Conservation (phyloP, 2,888 invertebrate genomes). For the Gasteruption jaculator region DNA sequence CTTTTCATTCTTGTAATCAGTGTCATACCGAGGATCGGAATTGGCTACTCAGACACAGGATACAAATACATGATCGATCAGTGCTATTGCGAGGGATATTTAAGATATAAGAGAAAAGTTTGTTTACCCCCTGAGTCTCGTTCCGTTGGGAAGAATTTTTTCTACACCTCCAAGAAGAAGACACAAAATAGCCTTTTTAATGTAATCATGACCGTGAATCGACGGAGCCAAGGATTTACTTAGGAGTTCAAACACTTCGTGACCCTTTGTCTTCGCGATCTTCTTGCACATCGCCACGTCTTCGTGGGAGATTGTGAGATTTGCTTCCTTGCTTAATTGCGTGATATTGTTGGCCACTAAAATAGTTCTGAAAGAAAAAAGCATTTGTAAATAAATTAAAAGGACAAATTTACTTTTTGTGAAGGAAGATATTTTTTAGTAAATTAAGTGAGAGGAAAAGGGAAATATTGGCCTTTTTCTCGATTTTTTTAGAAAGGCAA, state of each 20-base stretch:
- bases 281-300: slow-evolving; percentile 88
- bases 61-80: too few species aligned
- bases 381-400: not conserved
- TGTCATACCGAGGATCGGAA: too few species aligned
- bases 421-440: not conserved
- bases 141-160: slow-evolving; percentile 87
- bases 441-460: too few species aligned
- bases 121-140: slow-evolving; percentile 76
- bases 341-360: slow-evolving; percentile 91
- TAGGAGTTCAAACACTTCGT: slow-evolving; percentile 84
- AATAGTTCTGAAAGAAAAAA: slow-evolving; percentile 65
- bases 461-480: too few species aligned
- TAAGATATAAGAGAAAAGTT: slow-evolving; percentile 1
- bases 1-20: too few species aligned
- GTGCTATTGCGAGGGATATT: not conserved
- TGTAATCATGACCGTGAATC: slow-evolving; percentile 94
- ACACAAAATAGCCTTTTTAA: slow-evolving; percentile 94
- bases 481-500: too few species aligned
- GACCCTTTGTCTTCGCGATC: slow-evolving; percentile 62
- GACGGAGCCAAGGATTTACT: slow-evolving; percentile 94
- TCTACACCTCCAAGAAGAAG: slow-evolving; percentile 93
- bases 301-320: slow-evolving; percentile 71
- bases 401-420: not conserved
- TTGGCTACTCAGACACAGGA: too few species aligned
- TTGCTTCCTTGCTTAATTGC: slow-evolving; percentile 83